Base-by-base conservation (phyloP, 2,888 invertebrate species). In the Limulus polyphemus region DNA sequence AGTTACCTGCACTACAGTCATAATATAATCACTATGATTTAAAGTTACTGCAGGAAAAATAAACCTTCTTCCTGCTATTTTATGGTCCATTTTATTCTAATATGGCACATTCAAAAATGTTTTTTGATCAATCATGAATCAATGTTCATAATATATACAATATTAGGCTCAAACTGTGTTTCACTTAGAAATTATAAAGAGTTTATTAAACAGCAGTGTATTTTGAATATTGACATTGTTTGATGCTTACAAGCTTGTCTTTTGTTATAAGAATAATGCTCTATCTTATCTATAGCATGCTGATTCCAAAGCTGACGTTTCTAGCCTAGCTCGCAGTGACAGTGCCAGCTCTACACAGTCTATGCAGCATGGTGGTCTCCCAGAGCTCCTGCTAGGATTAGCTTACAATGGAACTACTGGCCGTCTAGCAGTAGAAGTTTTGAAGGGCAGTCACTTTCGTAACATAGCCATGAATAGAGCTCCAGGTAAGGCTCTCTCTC, bases 371-470 rank as follows among this genome's bases (percentile, higher is more conserved):
- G 91, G 91, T 11, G 93, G 93, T 46, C 89, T 93, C 57, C 92
- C 94, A 55, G 89, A 95, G 77, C 82, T 95, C 61, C 81, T 95
- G 46, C 78, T 90, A 65, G 94, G 94, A 0, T 80, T 95, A 69
- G 87, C 90, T 71, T 95, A 95, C 75, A 95, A 90, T 75, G 88
- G 93, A 47, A 90, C 88, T 49, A 95, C 95, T 1, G 95, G 95
- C 47, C 83, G 93, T 71, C 81, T 95, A n/a, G 87, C 88, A 59
- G 90, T 91, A 12, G 94, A 95, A 81, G 88, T 91, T 65, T 83
- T 87, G 69, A 86, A 86, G 76, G 87, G 87, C 62, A 85, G 85
- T 61, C 84, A 84, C 74, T 84, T 84, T 76, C 80, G 85, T 74
- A 77, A 75, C 69, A 73, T 76, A 71, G 76, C 77, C 55, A 76